Conservation (phyloP, 2,797 vertebrate species). For the Artibeus jamaicensis region DNA sequence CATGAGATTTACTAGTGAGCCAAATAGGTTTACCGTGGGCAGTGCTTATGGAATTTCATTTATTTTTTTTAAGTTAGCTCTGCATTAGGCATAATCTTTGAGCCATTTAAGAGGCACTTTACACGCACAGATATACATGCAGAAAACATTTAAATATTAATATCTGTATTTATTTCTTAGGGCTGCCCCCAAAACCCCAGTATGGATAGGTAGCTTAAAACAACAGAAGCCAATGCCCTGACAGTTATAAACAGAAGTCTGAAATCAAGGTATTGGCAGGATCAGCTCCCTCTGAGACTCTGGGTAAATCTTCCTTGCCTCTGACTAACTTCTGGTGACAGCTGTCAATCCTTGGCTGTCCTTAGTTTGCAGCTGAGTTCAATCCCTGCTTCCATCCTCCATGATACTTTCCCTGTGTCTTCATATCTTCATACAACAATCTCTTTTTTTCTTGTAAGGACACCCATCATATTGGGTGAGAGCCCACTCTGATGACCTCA, state of each 20-base stretch:
- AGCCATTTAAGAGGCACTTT: neutral
- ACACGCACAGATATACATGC: neutral
- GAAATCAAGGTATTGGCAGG: neutral
- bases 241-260: neutral
- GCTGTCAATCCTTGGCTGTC: neutral
- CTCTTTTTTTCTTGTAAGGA: neutral
- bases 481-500: neutral
- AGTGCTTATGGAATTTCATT: neutral
- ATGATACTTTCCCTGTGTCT: neutral
- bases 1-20: slow-evolving; percentile 5
- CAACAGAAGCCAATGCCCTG: neutral
- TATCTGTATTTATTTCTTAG: neutral
- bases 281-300: neutral
- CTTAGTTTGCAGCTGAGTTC: neutral
- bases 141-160: neutral
- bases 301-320: neutral
- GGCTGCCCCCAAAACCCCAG: neutral
- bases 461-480: neutral
- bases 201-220: neutral
- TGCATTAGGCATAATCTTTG: neutral
- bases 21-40: neutral
- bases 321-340: neutral
- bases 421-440: neutral
- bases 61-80: neutral
- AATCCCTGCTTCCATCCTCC: neutral